phyloP scores from a whole-genome alignment of 1,140 invertebrate species.

The Drosophila pachea region DNA sequence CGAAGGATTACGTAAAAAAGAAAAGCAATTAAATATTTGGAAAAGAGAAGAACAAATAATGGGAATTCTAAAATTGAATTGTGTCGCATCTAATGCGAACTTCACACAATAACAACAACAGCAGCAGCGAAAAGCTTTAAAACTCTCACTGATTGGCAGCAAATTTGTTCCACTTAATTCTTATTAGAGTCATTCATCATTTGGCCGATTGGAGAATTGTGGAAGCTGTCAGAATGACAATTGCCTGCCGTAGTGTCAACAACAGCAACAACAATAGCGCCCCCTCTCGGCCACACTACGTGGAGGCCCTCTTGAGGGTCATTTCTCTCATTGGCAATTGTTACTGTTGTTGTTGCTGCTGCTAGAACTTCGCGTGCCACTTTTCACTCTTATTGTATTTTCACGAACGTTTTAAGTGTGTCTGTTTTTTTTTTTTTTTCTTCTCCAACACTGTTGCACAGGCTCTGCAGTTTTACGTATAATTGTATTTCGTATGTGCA shows the following conservation, averaged over 20 bases:
- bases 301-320: slow-evolving; percentile 19
- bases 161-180: slow-evolving; percentile 37
- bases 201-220: slow-evolving; percentile 28
- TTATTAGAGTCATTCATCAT: slow-evolving; percentile 42
- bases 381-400: too few species aligned
- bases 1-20: background rate
- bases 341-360: slow-evolving; percentile 15
- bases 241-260: slow-evolving; percentile 34
- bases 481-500: slow-evolving; percentile 5
- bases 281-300: background rate
- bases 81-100: slow-evolving; percentile 17
- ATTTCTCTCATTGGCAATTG: slow-evolving; percentile 24
- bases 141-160: slow-evolving; percentile 34
- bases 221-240: slow-evolving; percentile 47
- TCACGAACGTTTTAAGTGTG: too few species aligned
- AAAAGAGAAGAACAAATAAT: background rate
- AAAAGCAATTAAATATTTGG: background rate
- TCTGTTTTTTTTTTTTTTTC: slow-evolving; percentile 14
- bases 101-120: background rate
- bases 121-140: background rate
- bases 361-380: slow-evolving; percentile 38
- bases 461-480: slow-evolving; percentile 15
- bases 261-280: slow-evolving; percentile 8
- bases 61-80: slow-evolving; percentile 4
- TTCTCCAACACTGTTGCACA: slow-evolving; percentile 26